These are phyloP conservation scores for Synanceia verrucosa DNA, from an alignment of 2,797 vertebrate genomes.

Conservation along the genomic window DNA sequence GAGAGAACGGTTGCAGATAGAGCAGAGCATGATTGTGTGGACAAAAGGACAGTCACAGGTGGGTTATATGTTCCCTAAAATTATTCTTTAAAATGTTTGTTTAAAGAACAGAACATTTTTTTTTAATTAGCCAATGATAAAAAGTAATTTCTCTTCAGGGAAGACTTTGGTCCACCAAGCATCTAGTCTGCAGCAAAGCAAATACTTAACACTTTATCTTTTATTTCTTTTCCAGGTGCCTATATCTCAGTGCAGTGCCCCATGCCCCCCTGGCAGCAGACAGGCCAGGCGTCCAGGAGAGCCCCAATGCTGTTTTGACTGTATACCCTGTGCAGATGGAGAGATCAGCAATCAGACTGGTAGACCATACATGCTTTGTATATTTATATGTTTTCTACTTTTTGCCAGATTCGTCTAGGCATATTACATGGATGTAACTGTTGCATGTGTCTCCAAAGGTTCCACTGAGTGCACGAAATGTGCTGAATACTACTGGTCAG, in stretches of 20 bases:
- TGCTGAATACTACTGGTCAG: conserved; percentile 77
- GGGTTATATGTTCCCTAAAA: background rate
- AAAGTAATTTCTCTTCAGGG: background rate
- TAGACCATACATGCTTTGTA: conserved; percentile 12
- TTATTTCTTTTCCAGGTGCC: conserved; percentile 71
- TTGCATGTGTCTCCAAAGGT: conserved; percentile 52
- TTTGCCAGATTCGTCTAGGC: background rate
- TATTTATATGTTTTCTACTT: background rate
- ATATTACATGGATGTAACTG: background rate
- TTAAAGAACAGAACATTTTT: background rate
- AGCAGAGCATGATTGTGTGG: conserved; percentile 72
- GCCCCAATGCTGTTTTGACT: conserved; percentile 82
- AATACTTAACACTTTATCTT: background rate
- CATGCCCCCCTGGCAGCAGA: conserved; percentile 77
- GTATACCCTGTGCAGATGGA: conserved; percentile 81
- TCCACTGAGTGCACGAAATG: conserved; percentile 79
- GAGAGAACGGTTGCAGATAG: conserved; percentile 68
- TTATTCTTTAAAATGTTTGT: background rate
- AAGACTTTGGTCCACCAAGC: background rate
- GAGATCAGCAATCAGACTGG: conserved; percentile 80
- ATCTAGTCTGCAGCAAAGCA: background rate
- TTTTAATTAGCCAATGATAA: background rate
- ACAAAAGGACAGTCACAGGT: conserved; percentile 69
- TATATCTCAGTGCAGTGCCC: conserved; percentile 72
- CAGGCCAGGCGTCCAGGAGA: conserved; percentile 68